Percentiles rank a stretch among this genome's conserved stretches.
phyloP scores from a whole-genome alignment of 2,113 vertebrate genomes.

The Ceyx melanurus region DNA sequence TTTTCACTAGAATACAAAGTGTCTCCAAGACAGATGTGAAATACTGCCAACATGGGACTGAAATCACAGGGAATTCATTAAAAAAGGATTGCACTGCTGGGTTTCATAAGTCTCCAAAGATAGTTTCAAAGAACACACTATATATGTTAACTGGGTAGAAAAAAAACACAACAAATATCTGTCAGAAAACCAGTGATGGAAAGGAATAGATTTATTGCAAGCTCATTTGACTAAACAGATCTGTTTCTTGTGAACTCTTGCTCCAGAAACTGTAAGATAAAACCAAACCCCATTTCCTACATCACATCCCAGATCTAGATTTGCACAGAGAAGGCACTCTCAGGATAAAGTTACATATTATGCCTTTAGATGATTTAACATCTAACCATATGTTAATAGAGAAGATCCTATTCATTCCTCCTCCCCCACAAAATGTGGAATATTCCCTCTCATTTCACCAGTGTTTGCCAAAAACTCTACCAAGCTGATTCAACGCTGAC shows the following conservation, averaged over 20 bases:
- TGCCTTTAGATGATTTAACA: neutral
- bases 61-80: neutral
- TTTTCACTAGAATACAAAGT: neutral
- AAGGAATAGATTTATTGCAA: neutral
- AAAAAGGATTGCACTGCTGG: neutral
- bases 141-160: neutral
- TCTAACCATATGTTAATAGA: slow-evolving; percentile 12
- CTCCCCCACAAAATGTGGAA: slow-evolving; percentile 26
- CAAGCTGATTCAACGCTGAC: neutral
- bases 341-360: neutral
- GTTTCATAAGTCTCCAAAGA: neutral
- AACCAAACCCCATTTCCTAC: neutral
- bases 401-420: slow-evolving; percentile 1
- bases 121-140: neutral
- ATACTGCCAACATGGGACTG: neutral
- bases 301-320: neutral
- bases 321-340: neutral
- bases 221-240: neutral
- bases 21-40: neutral
- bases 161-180: neutral
- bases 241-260: neutral
- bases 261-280: neutral
- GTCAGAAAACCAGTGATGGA: neutral
- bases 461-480: neutral
- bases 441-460: neutral